Evolutionary conservation across 2,113 vertebrate species (phyloP), one percentile per base, ranked within the genome.

Genomic region (Cisticola juncidis): DNA sequence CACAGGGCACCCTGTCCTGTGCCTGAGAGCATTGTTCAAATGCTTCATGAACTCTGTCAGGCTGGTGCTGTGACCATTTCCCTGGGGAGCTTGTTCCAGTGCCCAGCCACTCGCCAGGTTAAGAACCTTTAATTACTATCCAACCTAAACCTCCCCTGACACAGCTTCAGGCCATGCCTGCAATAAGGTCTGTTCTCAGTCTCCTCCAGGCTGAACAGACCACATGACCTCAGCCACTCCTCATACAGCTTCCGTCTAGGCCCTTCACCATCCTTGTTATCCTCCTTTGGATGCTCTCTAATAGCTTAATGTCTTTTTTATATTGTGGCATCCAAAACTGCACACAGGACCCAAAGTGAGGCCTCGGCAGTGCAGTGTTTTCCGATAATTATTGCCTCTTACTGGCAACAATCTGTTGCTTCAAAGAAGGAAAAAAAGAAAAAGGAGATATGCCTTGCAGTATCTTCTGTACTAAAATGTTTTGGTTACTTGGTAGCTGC

Each of bases 171-270:
- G 24, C 23, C 28, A 57, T 48, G 40, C 42, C n/a, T 47, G n/a
- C n/a, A 23, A 8, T 47, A 48, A 73, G 7, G 9, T 84, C 16
- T 53, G 13, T 6, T 26, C 28, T 73, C 40, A 56, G 23, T 24
- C 42, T 57, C 23, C 35, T 56, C 29, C 22, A 74, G 15, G 24
- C 19, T 65, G 70, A 74, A 16, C 24, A 74, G n/a, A 65, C 29
- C 17, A 23, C n/a, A 23, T 26, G 48, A 28, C 19, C 8, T 23
- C 69, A 64, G 40, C 22, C 6, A 25, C 6, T 50, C 8, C 9
- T 17, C 13, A 42, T 6, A 29, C 0, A 0, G 24, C 20, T 48
- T 48, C 12, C 15, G 24, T 57, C 20, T 3, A 65, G 60, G 5
- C 8, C 24, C 20, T 48, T 85, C 29, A 16, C 3, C 42, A 29